These are phyloP conservation scores for Pseudobourletiella spinata DNA, from an alignment of 1,140 invertebrate genomes.

Conservation along the genomic window DNA sequence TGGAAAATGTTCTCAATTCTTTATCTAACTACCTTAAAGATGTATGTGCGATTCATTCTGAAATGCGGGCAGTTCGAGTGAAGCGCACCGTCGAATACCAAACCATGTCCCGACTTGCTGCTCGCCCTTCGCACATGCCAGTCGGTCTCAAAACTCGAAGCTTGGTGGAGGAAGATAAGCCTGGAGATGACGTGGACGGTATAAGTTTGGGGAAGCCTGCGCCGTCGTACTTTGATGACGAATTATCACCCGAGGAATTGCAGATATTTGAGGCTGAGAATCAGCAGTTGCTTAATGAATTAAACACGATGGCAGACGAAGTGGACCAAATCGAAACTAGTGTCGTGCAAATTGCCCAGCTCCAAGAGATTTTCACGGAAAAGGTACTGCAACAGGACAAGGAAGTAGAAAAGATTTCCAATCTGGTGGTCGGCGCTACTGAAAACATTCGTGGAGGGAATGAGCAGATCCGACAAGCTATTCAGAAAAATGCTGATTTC, in stretches of 20 bases:
- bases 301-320: slow-evolving; percentile 62
- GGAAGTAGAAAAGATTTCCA: slow-evolving; percentile 81
- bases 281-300: slow-evolving; percentile 67
- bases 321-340: slow-evolving; percentile 82
- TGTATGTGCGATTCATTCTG: slow-evolving; percentile 77
- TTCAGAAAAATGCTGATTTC: slow-evolving; percentile 89
- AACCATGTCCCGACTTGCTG: slow-evolving; percentile 58
- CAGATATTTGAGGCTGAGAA: slow-evolving; percentile 86
- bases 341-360: slow-evolving; percentile 86
- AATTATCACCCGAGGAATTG: slow-evolving; percentile 70
- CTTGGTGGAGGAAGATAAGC: neutral
- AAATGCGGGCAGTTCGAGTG: slow-evolving; percentile 74
- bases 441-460: slow-evolving; percentile 95
- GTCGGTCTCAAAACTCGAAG: neutral
- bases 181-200: neutral
- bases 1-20: slow-evolving; percentile 60
- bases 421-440: slow-evolving; percentile 76
- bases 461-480: slow-evolving; percentile 90
- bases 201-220: slow-evolving; percentile 43
- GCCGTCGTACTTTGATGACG: slow-evolving; percentile 41
- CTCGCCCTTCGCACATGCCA: neutral
- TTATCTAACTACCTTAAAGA: slow-evolving; percentile 71
- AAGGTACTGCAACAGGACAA: slow-evolving; percentile 91
- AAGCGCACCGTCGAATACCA: slow-evolving; percentile 73
- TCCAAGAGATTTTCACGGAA: slow-evolving; percentile 95